phyloP scores from a whole-genome alignment of 1,140 invertebrate genomes.

The Magallana ariakensis region DNA sequence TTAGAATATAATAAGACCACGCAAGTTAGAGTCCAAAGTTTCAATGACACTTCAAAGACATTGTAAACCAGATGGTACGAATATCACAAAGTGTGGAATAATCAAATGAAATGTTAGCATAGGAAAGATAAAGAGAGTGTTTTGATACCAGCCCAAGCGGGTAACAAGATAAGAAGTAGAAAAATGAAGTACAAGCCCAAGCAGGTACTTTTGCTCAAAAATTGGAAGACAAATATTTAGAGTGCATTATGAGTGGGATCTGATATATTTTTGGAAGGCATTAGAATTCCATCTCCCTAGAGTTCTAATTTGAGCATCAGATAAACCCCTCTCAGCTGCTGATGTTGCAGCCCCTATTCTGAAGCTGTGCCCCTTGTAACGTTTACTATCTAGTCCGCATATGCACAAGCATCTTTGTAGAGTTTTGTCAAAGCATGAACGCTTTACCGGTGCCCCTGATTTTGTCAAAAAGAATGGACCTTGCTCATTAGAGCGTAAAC shows the following conservation, averaged over 20 bases:
- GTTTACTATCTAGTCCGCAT: not conserved
- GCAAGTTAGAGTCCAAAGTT: too few species aligned
- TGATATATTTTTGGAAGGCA: slow-evolving; percentile 46
- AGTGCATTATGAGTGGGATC: not conserved
- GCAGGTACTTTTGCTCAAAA: not conserved
- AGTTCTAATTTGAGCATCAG: slow-evolving; percentile 43
- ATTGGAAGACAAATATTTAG: too few species aligned
- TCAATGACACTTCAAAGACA: too few species aligned
- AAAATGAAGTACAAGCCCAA: slow-evolving; percentile 5
- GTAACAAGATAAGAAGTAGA: too few species aligned
- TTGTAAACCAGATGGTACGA: too few species aligned
- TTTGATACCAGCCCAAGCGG: not conserved
- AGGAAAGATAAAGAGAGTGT: too few species aligned
- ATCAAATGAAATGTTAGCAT: too few species aligned
- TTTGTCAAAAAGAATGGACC: slow-evolving; percentile 30
- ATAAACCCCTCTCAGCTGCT: slow-evolving; percentile 46
- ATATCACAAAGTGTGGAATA: too few species aligned
- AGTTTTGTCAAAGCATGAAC: not conserved
- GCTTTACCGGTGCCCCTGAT: not conserved
- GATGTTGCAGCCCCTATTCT: slow-evolving; percentile 52
- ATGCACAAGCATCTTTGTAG: not conserved
- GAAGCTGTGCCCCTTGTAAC: slow-evolving; percentile 54
- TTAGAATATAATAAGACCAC: too few species aligned
- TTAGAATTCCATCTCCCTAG: slow-evolving; percentile 50
- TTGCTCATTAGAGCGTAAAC: not conserved